phyloP scores from a whole-genome alignment of 2,113 vertebrate species.

The Gadus chalcogrammus region DNA sequence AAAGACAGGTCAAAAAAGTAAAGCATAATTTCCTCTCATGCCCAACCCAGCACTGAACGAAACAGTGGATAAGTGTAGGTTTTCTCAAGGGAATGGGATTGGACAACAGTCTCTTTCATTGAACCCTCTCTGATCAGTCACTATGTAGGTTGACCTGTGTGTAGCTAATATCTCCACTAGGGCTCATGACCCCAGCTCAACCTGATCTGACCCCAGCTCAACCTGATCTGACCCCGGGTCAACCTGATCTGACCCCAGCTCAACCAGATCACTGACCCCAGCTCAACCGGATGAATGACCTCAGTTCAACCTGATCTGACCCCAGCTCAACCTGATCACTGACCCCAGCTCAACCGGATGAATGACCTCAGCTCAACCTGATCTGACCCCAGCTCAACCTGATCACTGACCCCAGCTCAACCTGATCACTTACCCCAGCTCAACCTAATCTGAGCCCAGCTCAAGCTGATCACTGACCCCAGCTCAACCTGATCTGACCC shows the following conservation, averaged over 20 bases:
- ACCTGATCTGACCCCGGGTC: slow-evolving; percentile 23
- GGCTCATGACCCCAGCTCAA: slow-evolving; percentile 9
- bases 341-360: neutral
- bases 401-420: slow-evolving; percentile 24
- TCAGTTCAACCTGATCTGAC: slow-evolving; percentile 4
- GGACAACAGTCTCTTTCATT: slow-evolving; percentile 26
- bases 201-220: slow-evolving; percentile 19
- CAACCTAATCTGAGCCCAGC: slow-evolving; percentile 18
- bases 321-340: slow-evolving; percentile 7
- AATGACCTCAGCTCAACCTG: slow-evolving; percentile 1
- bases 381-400: slow-evolving; percentile 26
- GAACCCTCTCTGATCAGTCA: slow-evolving; percentile 9
- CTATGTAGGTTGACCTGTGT: slow-evolving; percentile 29
- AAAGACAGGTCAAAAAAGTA: slow-evolving; percentile 7
- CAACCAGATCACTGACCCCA: neutral
- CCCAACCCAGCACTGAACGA: slow-evolving; percentile 6
- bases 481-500: slow-evolving; percentile 13
- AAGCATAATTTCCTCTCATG: slow-evolving; percentile 8
- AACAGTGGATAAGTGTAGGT: slow-evolving; percentile 26
- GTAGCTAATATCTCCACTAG: slow-evolving; percentile 26
- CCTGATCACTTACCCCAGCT: slow-evolving; percentile 10
- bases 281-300: too few species aligned
- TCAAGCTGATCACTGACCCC: slow-evolving; percentile 9
- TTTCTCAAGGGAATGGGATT: slow-evolving; percentile 26
- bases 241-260: slow-evolving; percentile 3